phyloP scores from a whole-genome alignment of 1,140 invertebrate species.

The Octopus bimaculoides region DNA sequence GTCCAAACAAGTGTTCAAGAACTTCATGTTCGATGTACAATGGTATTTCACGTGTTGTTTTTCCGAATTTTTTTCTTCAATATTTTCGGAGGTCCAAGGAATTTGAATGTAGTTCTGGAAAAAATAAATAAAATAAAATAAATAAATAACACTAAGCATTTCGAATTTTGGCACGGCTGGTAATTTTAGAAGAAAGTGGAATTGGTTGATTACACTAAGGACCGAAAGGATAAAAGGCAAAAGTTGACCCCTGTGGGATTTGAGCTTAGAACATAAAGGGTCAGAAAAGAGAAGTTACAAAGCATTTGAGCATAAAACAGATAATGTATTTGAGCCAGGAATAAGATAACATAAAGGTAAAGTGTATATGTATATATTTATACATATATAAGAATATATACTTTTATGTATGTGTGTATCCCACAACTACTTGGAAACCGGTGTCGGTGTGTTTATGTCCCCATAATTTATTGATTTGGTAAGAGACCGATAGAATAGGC shows the following conservation, averaged over 20 bases:
- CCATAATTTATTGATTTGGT: too few relatives aligned
- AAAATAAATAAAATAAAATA: constrained; percentile 33
- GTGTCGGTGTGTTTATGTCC: too few relatives aligned
- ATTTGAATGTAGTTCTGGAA: constrained; percentile 81
- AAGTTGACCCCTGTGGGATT: not conserved
- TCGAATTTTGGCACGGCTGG: not conserved
- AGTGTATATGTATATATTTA: too few relatives aligned
- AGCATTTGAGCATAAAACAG: not conserved
- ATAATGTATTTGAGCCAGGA: too few relatives aligned
- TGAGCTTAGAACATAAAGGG: not conserved
- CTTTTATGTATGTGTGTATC: too few relatives aligned
- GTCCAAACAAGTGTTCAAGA: too few relatives aligned
- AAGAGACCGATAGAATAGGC: too few relatives aligned
- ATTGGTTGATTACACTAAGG: not conserved
- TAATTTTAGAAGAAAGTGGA: not conserved
- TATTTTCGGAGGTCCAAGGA: constrained; percentile 70
- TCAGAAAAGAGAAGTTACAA: not conserved
- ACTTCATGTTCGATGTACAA: too few relatives aligned
- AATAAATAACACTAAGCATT: not conserved
- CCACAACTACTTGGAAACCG: too few relatives aligned
- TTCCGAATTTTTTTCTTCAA: constrained; percentile 66
- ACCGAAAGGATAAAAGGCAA: not conserved
- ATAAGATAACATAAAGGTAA: too few relatives aligned
- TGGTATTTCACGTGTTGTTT: not conserved
- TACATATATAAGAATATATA: too few relatives aligned